Evolutionary conservation across 1,140 invertebrate genomes (phyloP), one percentile per base, ranked within the genome.

Genomic region (Heliconius eleuchia): DNA sequence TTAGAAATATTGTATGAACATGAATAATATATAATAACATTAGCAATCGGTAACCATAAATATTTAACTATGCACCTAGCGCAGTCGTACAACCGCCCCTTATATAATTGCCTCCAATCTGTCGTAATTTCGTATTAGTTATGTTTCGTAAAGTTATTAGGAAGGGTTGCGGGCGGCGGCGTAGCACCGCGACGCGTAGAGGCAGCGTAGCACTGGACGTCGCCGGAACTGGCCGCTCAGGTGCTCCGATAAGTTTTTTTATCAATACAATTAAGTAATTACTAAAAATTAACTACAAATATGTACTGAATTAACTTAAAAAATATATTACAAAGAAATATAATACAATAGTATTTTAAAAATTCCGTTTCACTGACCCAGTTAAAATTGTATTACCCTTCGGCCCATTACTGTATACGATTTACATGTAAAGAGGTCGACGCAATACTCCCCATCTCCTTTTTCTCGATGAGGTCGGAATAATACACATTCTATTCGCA

Each of bases 401-500:
- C 27, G 27, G 2, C 3, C 27, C 27, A 23, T 30, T 66, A 71
- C 52, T 66, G 57, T 16, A 52, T 19, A 19, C 18, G 66, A 74
- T 74, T 78, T 74, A 74, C 77, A 74, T 74, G 27, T 73, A 46
- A 18, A 30, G 39, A 42, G 76, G 50, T 19, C 30, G n/a, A 52
- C 50, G 16, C 27, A 70, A 30, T 23, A 70, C 60, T 73, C 57
- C 37, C 8, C 13, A 19, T 50, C 37, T 66, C 16, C 5, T 37
- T 57, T 39, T 27, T 16, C 4, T 27, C 39, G 7, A 2, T 27
- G 11, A 37, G 50, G 23, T 27, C 23, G 18, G 71, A 72, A 80
- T 66, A 72, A 76, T 80, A 77, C 37, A 77, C 75, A 80, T 60
- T 74, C 39, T 77, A 77, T 77, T 74, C 39, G 39, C 37, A 72